These are phyloP conservation scores for Nephrocerus scutellatus DNA, from an alignment of 2,888 invertebrate species.

Conservation along the genomic window DNA sequence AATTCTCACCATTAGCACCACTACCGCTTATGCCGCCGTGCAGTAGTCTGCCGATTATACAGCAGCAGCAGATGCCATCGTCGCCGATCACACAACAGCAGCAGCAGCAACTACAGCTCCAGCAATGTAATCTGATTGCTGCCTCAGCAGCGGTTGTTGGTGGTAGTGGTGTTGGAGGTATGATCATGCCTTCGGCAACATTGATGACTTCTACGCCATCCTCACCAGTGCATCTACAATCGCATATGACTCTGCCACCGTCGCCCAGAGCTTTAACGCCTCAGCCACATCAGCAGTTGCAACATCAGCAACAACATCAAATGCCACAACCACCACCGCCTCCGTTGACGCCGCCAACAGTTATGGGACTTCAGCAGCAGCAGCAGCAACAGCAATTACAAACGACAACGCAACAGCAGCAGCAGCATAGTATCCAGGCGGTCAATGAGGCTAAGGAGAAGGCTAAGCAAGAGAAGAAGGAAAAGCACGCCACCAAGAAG, in stretches of 20 bases:
- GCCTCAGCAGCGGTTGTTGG: constrained; percentile 13
- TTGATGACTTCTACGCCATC: constrained; percentile 28
- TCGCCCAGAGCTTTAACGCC: no score
- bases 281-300: no score
- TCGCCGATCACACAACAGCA: constrained; percentile 2
- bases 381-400: constrained; percentile 11
- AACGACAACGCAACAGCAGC: constrained; percentile 29
- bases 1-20: no score
- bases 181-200: constrained; percentile 21
- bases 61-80: constrained; percentile 10
- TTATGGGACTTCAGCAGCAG: constrained; percentile 1
- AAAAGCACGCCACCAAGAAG: constrained; percentile 54
- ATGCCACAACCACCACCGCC: constrained; percentile 14
- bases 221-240: constrained; percentile 2
- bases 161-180: constrained; percentile 18
- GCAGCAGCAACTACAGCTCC: constrained; percentile 5
- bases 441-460: constrained; percentile 47
- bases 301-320: constrained; percentile 29
- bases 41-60: constrained; percentile 2
- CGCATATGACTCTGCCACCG: constrained; percentile 30
- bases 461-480: constrained; percentile 46
- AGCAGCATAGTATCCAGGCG: constrained; percentile 38
- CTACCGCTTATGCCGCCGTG: no score
- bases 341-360: constrained; percentile 16
- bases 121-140: constrained; percentile 2